phyloP scores from a whole-genome alignment of 2,888 invertebrate species.

The Thymelicus sylvestris region DNA sequence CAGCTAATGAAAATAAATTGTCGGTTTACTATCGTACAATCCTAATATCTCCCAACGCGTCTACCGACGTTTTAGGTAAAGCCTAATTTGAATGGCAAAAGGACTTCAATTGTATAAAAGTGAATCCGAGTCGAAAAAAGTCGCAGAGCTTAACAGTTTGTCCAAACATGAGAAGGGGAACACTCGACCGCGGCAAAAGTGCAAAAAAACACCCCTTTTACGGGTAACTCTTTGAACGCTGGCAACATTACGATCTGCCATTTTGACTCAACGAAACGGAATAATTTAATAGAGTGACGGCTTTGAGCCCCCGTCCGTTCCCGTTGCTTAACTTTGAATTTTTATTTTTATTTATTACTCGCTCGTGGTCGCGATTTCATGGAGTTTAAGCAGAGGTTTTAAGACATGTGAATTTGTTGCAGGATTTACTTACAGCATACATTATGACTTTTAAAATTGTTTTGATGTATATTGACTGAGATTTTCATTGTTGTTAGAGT shows the following conservation, averaged over 20 bases:
- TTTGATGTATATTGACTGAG: no score
- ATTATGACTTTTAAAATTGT: no score
- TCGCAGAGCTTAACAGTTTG: conserved; percentile 49
- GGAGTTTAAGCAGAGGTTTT: conserved; percentile 1
- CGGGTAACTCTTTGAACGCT: conserved; percentile 59
- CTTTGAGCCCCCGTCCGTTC: conserved; percentile 62
- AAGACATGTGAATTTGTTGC: conserved; percentile 11
- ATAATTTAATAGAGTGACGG: conserved; percentile 78
- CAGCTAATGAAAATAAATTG: neutral
- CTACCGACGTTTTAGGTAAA: conserved; percentile 13
- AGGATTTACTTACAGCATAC: neutral
- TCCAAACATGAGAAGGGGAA: conserved; percentile 51
- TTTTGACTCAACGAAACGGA: conserved; percentile 72
- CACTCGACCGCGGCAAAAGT: conserved; percentile 55
- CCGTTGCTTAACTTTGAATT: conserved; percentile 54
- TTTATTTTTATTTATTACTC: conserved; percentile 42
- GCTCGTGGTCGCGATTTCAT: conserved; percentile 9
- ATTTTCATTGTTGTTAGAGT: no score
- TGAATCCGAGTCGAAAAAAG: conserved; percentile 32
- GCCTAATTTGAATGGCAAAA: conserved; percentile 25
- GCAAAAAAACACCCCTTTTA: conserved; percentile 55
- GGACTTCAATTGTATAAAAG: conserved; percentile 33
- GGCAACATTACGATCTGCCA: conserved; percentile 71
- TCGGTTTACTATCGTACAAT: neutral
- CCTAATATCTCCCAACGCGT: neutral